Evolutionary conservation across 2,888 invertebrate genomes (phyloP), one percentile per base, ranked within the genome.

Genomic region (Trichogramma dendrolimi): DNA sequence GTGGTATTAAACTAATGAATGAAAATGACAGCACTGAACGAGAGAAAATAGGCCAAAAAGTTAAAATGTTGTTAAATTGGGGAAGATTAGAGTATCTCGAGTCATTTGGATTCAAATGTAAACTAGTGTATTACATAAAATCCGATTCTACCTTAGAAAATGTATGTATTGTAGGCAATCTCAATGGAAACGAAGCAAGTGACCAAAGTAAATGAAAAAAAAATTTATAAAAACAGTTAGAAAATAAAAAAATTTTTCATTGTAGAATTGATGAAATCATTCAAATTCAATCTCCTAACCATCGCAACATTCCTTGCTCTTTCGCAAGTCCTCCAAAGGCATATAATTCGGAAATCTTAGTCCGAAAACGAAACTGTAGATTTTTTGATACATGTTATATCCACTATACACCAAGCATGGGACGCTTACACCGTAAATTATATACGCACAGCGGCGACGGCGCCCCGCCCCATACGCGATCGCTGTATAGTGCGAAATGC

Each of bases 41-140:
- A 60, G 86, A 86, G 73, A 72, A 78, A 48, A 83, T 88, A 53
- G 94, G 94, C 0, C 81, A 85, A 49, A 86, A 85, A 74, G 90
- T 91, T 62, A 94, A 94, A 80, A 83, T 85, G 50, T 70, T 94
- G 53, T 77, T 94, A 53, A 93, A 94, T 79, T 87, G 85, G 83
- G 92, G 90, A 1, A 82, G 94, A 48, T 80, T 88, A 57, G 75
- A 82, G 57, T 88, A 83, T 75, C 80, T 94, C 63, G 76, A 81
- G 61, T 78, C 79, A 4, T 71, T 80, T 58, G 86, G 87, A 6
- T 88, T 87, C 72, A 74, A 83, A 0, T 85, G 87, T 51, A 75
- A 80, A 5, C 80, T 94, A 53, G 81, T 85, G 70, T 82, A 85
- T 73, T 93, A 89, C 73, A 89, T 89, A 57, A 80, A 85, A 6